These are phyloP conservation scores for Saguinus midas DNA, from an alignment of 2,113 vertebrate species.

Conservation along the genomic window DNA sequence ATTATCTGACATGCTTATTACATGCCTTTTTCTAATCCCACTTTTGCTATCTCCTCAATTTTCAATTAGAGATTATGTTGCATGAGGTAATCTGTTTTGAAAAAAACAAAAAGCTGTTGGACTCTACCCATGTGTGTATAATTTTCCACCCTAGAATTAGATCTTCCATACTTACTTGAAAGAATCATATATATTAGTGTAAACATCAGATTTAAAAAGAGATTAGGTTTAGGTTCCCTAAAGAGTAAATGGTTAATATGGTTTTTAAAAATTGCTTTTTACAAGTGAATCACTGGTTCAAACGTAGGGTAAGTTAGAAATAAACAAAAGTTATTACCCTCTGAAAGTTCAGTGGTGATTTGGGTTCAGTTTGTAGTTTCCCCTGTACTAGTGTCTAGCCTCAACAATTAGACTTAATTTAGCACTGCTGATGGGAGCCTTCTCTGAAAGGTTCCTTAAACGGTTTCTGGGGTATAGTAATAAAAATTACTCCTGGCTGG, in stretches of 20 bases:
- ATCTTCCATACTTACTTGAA: slow-evolving; percentile 44
- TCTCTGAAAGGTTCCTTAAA: not conserved
- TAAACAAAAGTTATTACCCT: not conserved
- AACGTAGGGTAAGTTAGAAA: not conserved
- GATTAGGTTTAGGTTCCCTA: slow-evolving; percentile 4
- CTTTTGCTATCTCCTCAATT: slow-evolving; percentile 13
- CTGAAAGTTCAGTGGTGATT: slow-evolving; percentile 2
- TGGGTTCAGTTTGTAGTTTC: slow-evolving; percentile 12
- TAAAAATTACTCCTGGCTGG: not conserved
- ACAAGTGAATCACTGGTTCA: not conserved
- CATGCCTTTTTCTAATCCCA: not conserved
- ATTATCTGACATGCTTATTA: not conserved
- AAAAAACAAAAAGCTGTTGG: not conserved
- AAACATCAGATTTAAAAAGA: slow-evolving; percentile 41
- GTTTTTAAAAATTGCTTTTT: slow-evolving; percentile 20
- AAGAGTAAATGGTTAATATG: not conserved
- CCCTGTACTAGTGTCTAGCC: not conserved
- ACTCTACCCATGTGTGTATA: not conserved
- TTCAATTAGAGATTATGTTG: not conserved
- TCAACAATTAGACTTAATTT: not conserved
- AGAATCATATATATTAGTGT: slow-evolving; percentile 24
- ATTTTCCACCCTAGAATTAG: not conserved
- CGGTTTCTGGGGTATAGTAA: not conserved
- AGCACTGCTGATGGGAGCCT: not conserved
- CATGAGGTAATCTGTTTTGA: slow-evolving; percentile 36